Evolutionary conservation across 2,113 vertebrate genomes (phyloP).

Genomic region (Onychostruthus taczanowskii): DNA sequence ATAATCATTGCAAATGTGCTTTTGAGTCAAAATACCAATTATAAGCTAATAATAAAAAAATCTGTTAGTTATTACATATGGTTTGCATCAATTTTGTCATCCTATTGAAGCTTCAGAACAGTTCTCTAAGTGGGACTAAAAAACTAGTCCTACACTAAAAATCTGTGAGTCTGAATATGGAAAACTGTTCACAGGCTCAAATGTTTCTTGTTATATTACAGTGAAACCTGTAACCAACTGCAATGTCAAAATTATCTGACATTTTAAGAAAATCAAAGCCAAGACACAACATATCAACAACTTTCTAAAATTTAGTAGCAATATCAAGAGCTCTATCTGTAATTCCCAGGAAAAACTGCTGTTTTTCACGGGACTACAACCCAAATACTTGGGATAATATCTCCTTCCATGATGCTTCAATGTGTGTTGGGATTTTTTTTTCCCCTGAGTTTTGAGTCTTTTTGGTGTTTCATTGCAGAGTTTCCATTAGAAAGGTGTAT

Average conservation of each 20-base stretch:
- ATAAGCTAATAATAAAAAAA: neutral
- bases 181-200: neutral
- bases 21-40: neutral
- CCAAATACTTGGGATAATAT: neutral
- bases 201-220: neutral
- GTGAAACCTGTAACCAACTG: neutral
- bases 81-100: neutral
- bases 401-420: fast-evolving
- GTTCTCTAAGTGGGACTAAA: neutral
- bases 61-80: neutral
- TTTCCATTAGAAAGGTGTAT: neutral
- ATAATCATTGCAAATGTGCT: neutral
- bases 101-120: neutral
- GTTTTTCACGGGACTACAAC: neutral
- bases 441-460: neutral
- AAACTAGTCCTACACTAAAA: neutral
- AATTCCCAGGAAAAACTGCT: neutral
- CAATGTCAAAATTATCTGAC: neutral
- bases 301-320: neutral
- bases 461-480: neutral
- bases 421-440: neutral
- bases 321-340: fast-evolving
- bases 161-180: fast-evolving
- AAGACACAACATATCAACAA: fast-evolving
- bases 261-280: neutral